These are phyloP conservation scores for Alligator sinensis DNA, from an alignment of 2,113 vertebrate genomes.

Conservation along the genomic window DNA sequence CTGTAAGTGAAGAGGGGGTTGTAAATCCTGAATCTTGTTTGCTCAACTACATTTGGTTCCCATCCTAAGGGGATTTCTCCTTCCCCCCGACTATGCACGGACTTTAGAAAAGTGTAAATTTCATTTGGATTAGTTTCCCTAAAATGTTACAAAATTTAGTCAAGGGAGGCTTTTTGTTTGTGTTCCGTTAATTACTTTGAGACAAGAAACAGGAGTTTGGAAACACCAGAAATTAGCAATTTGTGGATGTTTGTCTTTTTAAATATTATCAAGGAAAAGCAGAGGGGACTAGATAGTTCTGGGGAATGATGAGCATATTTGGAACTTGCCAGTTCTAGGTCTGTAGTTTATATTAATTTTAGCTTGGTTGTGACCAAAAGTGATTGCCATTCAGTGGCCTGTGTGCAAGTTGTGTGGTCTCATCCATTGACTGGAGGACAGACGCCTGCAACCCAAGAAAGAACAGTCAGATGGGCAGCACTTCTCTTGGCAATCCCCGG, in stretches of 20 bases:
- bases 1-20: constrained; percentile 33
- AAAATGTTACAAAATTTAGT: background rate
- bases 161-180: background rate
- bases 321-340: background rate
- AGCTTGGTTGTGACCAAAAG: constrained; percentile 18
- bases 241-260: background rate
- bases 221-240: background rate
- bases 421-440: background rate
- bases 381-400: background rate
- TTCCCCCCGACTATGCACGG: constrained; percentile 6
- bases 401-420: background rate
- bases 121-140: constrained; percentile 21
- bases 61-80: constrained; percentile 36
- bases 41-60: constrained; percentile 33
- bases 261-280: background rate
- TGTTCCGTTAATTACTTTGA: background rate
- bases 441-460: background rate
- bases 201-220: background rate
- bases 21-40: constrained; percentile 61
- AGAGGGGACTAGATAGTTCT: background rate
- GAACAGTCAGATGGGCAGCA: background rate
- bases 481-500: background rate
- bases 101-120: constrained; percentile 29
- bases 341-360: constrained; percentile 21
- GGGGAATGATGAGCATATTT: background rate